phyloP scores from a whole-genome alignment of 2,888 invertebrate genomes.

The Phengaris arion region DNA sequence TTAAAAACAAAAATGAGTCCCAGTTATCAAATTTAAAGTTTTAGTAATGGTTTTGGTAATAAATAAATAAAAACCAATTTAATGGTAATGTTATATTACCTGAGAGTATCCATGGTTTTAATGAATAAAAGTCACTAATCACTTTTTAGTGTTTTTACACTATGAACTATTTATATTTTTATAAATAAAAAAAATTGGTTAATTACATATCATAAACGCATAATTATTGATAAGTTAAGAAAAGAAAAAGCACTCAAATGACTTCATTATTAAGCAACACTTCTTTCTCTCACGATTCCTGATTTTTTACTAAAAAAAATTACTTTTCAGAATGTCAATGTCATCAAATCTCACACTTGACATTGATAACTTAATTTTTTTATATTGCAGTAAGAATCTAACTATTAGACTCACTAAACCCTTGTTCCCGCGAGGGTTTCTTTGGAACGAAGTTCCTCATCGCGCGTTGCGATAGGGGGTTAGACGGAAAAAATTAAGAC shows the following conservation, averaged over 20 bases:
- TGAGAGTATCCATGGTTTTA: constrained; percentile 29
- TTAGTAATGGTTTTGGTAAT: too few species aligned
- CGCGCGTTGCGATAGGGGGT: too few species aligned
- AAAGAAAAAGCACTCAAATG: neutral
- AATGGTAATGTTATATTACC: constrained; percentile 15
- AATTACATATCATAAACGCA: too few species aligned
- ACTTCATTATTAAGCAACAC: constrained; percentile 11
- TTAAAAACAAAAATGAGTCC: constrained; percentile 26
- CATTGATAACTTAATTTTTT: neutral
- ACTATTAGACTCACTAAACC: neutral
- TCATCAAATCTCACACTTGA: neutral
- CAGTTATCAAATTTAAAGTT: constrained; percentile 14
- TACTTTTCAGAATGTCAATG: neutral
- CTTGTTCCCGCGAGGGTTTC: too few species aligned
- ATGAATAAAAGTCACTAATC: constrained; percentile 20
- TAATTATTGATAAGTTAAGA: constrained; percentile 11
- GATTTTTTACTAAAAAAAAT: constrained; percentile 10
- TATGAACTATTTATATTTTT: neutral
- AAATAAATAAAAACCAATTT: too few species aligned
- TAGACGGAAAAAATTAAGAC: too few species aligned
- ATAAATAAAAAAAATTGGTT: neutral
- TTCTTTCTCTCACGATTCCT: neutral
- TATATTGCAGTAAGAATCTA: neutral
- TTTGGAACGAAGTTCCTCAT: too few species aligned
- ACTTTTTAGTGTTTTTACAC: too few species aligned